Conservation (phyloP, 2,113 vertebrate species). For the Propithecus coquereli region DNA sequence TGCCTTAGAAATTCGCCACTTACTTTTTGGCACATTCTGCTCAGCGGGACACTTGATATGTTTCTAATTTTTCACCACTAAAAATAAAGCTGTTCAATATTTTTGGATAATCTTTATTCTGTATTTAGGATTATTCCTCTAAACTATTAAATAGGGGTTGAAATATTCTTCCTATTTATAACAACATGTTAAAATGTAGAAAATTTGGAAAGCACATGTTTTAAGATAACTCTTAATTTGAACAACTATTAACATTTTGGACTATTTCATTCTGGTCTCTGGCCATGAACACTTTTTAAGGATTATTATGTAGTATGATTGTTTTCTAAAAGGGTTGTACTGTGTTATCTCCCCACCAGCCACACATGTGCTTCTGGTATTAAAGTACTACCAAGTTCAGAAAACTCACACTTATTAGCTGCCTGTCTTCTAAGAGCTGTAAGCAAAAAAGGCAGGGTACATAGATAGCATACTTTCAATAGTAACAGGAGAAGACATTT, state of each 20-base stretch:
- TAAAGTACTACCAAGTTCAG: neutral
- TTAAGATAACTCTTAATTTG: neutral
- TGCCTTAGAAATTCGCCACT: neutral
- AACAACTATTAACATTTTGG: neutral
- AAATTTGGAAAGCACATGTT: neutral
- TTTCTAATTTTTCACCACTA: constrained; percentile 21
- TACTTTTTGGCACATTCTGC: neutral
- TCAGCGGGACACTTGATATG: neutral
- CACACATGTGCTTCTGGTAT: neutral
- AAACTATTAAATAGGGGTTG: neutral
- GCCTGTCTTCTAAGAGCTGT: neutral
- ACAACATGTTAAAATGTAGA: neutral
- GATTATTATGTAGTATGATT: neutral
- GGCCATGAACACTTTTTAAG: neutral
- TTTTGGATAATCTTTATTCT: constrained; percentile 32
- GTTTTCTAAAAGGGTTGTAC: neutral
- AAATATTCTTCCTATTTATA: constrained; percentile 7
- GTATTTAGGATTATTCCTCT: constrained; percentile 26
- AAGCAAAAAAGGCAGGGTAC: neutral
- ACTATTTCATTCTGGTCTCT: neutral
- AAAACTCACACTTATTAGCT: neutral
- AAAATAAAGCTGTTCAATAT: neutral
- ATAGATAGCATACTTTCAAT: neutral
- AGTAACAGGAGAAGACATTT: neutral
- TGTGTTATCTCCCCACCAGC: neutral